Evolutionary conservation across 2,888 invertebrate genomes (phyloP).

Genomic region (Lissonota sp.): DNA sequence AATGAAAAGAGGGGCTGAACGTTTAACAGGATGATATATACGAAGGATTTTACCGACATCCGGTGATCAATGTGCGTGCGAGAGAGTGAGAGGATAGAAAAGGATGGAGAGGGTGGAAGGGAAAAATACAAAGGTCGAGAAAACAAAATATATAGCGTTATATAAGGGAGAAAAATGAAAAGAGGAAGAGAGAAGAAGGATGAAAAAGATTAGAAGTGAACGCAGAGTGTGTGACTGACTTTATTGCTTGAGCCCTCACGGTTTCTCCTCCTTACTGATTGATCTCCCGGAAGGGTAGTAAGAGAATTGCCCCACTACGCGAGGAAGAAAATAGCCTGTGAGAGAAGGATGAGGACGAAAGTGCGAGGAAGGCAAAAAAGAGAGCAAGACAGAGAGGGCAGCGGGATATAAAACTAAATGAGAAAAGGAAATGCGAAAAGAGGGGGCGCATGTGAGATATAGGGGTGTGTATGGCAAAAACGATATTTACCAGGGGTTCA

Average conservation of each 20-base stretch:
- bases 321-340: not conserved
- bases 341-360: not conserved
- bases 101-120: not conserved
- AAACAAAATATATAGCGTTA: not conserved
- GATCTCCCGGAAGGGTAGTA: slow-evolving; percentile 42
- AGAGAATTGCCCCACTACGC: slow-evolving; percentile 18
- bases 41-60: not conserved
- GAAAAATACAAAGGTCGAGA: not conserved
- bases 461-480: slow-evolving; percentile 3
- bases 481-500: not conserved
- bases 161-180: not conserved
- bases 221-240: slow-evolving; percentile 52
- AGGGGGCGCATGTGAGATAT: not conserved
- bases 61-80: too few species aligned
- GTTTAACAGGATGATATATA: not conserved
- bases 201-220: slow-evolving; percentile 56
- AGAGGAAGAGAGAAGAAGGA: not conserved
- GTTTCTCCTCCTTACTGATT: slow-evolving; percentile 24
- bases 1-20: slow-evolving; percentile 6
- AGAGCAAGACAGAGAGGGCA: slow-evolving; percentile 1
- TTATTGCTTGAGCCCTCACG: slow-evolving; percentile 35
- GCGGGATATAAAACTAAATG: not conserved
- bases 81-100: not conserved
- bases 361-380: not conserved
- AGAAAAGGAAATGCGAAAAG: slow-evolving; percentile 6